Conservation (phyloP, 1,140 invertebrate species). For the Leptinotarsa undecemlineata region DNA sequence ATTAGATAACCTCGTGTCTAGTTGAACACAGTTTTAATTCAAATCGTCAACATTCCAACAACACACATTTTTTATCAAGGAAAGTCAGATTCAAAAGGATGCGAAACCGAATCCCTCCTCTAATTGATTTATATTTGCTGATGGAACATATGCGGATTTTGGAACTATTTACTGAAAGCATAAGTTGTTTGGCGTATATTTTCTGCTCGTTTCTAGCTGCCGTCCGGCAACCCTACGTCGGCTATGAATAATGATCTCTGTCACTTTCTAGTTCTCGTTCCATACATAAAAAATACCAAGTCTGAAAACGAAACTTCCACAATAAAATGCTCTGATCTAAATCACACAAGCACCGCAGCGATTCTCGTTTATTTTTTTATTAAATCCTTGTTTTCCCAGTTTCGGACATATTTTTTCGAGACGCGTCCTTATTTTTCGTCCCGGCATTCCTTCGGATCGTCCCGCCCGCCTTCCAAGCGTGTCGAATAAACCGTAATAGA, state of each 20-base stretch:
- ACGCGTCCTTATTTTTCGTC: neutral
- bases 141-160: no score
- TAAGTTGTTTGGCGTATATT: no score
- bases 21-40: no score
- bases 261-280: neutral
- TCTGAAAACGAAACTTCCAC: neutral
- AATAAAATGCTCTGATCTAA: constrained; percentile 7
- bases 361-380: constrained; percentile 10
- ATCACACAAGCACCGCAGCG: neutral
- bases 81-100: no score
- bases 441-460: neutral
- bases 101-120: no score
- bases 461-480: constrained; percentile 31
- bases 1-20: no score
- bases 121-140: no score
- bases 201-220: no score
- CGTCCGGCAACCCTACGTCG: neutral
- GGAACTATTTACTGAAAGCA: no score
- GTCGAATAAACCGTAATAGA: constrained; percentile 53
- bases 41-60: no score
- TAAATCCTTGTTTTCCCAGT: constrained; percentile 6
- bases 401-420: constrained; percentile 12
- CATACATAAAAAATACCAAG: constrained; percentile 9
- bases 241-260: constrained; percentile 12
- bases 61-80: no score